Percentiles rank a stretch among this genome's conserved stretches.
These are phyloP conservation scores for Lasioglossum calceatum DNA, from an alignment of 2,888 invertebrate genomes.

Conservation along the genomic window DNA sequence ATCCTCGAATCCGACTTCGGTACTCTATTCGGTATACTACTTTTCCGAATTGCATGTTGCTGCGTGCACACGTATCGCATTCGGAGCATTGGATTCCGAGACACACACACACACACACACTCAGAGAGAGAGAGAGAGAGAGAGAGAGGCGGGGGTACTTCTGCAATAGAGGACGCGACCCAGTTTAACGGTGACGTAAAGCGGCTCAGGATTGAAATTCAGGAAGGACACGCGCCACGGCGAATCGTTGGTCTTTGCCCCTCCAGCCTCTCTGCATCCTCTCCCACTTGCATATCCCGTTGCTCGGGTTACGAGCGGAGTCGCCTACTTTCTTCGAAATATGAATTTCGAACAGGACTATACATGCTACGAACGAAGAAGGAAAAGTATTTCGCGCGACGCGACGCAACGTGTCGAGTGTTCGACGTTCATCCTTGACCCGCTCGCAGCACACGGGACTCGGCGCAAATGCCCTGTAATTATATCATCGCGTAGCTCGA, in stretches of 20 bases:
- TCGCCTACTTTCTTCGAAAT: constrained; percentile 19
- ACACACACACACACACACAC: constrained; percentile 21
- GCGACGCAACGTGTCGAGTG: constrained; percentile 20
- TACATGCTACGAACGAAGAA: neutral
- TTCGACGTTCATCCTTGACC: constrained; percentile 58
- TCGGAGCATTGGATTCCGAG: constrained; percentile 54
- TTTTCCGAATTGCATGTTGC: neutral
- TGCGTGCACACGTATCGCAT: constrained; percentile 21
- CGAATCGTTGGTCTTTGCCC: constrained; percentile 12
- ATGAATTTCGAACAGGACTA: constrained; percentile 15
- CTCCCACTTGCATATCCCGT: neutral
- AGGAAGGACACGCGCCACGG: constrained; percentile 57
- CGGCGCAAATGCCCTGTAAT: constrained; percentile 43
- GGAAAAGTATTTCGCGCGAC: constrained; percentile 25
- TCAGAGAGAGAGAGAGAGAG: no score
- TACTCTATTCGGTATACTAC: neutral
- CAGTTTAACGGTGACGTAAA: constrained; percentile 64
- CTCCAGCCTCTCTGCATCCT: neutral
- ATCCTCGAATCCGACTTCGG: neutral
- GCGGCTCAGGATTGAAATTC: constrained; percentile 64
- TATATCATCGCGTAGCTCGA: constrained; percentile 55
- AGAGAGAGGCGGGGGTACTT: constrained; percentile 27
- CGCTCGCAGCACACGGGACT: constrained; percentile 22
- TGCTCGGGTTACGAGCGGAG: constrained; percentile 1
- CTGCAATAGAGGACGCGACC: constrained; percentile 69